phyloP scores from a whole-genome alignment of 2,888 invertebrate species.

The Dicranocentrus wangi region DNA sequence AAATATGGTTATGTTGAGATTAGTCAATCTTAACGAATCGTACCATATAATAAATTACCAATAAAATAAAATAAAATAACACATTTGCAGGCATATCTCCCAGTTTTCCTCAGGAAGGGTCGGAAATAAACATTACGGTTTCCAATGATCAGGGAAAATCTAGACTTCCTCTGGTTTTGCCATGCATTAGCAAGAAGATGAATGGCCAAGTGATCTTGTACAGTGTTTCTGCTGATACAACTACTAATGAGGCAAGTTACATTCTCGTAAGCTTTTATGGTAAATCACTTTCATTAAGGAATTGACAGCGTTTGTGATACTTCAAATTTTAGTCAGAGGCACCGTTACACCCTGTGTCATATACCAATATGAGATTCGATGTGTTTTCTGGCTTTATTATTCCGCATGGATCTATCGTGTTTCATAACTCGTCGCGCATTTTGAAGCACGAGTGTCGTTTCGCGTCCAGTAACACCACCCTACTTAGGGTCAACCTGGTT shows the following conservation, averaged over 20 bases:
- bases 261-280: background rate
- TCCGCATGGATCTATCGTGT: constrained; percentile 9
- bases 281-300: too few relatives aligned
- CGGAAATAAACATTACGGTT: constrained; percentile 59
- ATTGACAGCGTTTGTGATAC: too few relatives aligned
- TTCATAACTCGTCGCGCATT: constrained; percentile 34
- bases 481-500: constrained; percentile 48
- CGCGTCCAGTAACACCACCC: background rate
- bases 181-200: constrained; percentile 59
- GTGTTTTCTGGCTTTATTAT: constrained; percentile 42
- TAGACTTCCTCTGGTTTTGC: constrained; percentile 30
- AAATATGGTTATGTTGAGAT: too few relatives aligned
- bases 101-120: constrained; percentile 49
- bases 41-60: too few relatives aligned
- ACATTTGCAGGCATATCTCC: constrained; percentile 38
- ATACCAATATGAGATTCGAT: constrained; percentile 45
- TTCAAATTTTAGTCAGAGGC: background rate
- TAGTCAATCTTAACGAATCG: too few relatives aligned
- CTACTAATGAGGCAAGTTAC: background rate
- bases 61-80: too few relatives aligned
- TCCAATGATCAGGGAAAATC: constrained; percentile 40
- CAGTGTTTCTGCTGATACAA: background rate
- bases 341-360: background rate
- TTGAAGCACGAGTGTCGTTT: constrained; percentile 48
- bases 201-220: constrained; percentile 37